These are phyloP conservation scores for Volucella inanis DNA, from an alignment of 2,888 invertebrate species.

Conservation along the genomic window DNA sequence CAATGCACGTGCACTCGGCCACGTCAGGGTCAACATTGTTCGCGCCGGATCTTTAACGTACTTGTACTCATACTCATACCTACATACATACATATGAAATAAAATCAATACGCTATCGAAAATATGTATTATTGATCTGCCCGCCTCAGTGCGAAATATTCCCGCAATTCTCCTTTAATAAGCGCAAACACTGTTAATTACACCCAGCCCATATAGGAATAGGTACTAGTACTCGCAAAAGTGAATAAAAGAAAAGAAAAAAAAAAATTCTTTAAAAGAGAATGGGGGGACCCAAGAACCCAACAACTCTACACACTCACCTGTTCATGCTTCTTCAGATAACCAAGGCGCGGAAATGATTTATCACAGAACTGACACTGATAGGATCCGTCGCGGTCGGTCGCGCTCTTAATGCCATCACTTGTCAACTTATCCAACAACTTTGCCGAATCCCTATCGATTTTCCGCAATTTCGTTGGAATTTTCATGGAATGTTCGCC, in stretches of 20 bases:
- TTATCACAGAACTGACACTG: constrained; percentile 96
- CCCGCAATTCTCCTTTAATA: constrained; percentile 70
- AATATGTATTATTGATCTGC: constrained; percentile 71
- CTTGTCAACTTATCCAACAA: constrained; percentile 82
- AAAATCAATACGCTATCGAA: constrained; percentile 40
- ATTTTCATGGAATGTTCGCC: constrained; percentile 80
- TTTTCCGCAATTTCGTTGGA: constrained; percentile 82
- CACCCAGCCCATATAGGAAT: constrained; percentile 35
- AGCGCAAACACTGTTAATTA: constrained; percentile 74
- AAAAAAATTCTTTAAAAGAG: constrained; percentile 65
- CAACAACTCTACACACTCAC: constrained; percentile 83
- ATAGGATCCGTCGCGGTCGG: constrained; percentile 88
- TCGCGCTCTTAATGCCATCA: constrained; percentile 81
- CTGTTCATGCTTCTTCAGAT: constrained; percentile 96
- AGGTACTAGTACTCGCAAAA: no score
- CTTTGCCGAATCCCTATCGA: constrained; percentile 84
- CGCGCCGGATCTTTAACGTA: neutral
- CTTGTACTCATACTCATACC: no score
- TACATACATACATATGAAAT: neutral
- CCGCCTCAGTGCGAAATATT: constrained; percentile 72
- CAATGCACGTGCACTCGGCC: constrained; percentile 39
- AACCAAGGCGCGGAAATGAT: constrained; percentile 93
- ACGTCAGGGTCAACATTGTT: constrained; percentile 57
- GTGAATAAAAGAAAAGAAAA: constrained; percentile 16
- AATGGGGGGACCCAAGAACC: constrained; percentile 9